Conservation (phyloP, 2,113 vertebrate species). For the Vulpes vulpes region DNA sequence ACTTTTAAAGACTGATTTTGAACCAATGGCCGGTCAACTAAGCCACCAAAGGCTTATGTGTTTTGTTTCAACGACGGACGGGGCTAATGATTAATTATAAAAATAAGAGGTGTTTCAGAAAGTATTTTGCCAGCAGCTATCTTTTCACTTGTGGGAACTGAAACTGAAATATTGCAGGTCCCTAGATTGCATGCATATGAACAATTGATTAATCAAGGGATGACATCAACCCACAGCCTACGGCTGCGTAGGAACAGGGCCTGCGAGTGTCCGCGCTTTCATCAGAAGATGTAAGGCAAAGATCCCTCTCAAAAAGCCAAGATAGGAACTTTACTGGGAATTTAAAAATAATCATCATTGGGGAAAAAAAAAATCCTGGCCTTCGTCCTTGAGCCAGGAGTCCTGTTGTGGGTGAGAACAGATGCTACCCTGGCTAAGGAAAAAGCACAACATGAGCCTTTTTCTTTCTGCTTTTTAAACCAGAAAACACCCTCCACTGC, state of each 20-base stretch:
- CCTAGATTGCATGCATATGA: neutral
- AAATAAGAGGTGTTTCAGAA: neutral
- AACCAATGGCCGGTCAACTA: neutral
- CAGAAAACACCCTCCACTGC: conserved; percentile 34
- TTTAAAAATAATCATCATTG: conserved; percentile 45
- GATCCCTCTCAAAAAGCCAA: neutral
- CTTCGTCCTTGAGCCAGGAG: neutral
- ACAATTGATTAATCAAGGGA: neutral
- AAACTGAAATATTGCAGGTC: conserved; percentile 51
- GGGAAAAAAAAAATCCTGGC: conserved; percentile 26
- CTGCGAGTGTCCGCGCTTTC: neutral
- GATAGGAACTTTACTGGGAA: neutral
- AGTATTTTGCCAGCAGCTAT: neutral
- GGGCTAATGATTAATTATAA: neutral
- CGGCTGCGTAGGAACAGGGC: neutral
- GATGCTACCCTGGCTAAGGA: neutral
- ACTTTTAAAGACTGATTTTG: neutral
- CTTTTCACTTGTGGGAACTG: neutral
- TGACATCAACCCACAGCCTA: neutral
- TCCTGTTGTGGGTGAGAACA: conserved; percentile 53
- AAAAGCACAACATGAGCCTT: conserved; percentile 57
- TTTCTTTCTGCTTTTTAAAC: conserved; percentile 68
- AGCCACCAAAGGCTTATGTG: neutral
- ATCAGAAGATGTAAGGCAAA: neutral
- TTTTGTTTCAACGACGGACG: neutral